Evolutionary conservation across 2,888 invertebrate genomes (phyloP), one percentile per base, ranked within the genome.

Genomic region (Sarcophaga carnaria): DNA sequence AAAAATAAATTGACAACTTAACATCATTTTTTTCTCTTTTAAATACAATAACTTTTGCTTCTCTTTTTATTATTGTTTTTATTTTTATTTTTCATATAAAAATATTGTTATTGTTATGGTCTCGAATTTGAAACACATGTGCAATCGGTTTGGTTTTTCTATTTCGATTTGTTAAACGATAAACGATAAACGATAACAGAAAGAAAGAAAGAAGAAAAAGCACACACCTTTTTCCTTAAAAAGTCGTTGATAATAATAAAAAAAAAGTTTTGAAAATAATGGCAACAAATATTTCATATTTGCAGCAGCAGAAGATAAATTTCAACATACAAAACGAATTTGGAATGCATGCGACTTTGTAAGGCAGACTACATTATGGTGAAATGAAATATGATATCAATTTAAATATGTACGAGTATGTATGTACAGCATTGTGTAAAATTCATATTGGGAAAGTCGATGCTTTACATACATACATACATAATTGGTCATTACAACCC

Each of bases 181-280:
- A 14, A 54, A 14, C 14, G 14, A 60, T 20, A 62, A 60, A 25
- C 47, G 14, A 72, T 37, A 37, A 37, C 37, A 10, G 37, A 37
- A 37, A 37, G 37, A 37, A 37, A 37, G 37, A 37, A 37, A 37
- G 8, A 60, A 66, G 17, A 2, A 49, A 45, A 49, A 70, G 62
- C 62, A 80, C 80, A 67, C 80, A 45, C 62, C 67, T 80, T 69
- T 79, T 79, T 71, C 49, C 70, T 70, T 79, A 69, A 70, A 49
- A 22, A 69, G 69, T 69, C n/a, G 66, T 54, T 22, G 54, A 14
- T 10, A 59, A 49, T 10, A 17, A 45, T 37, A 2, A 66, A 45
- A 45, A 45, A 2, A 27, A 12, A 54, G 17, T 54, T 3, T 54
- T 54, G 17, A 54, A 14, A 54, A 54, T 17, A 54, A 54, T 14